Base-by-base conservation (phyloP, 2,113 vertebrate species). In the Semnopithecus entellus region DNA sequence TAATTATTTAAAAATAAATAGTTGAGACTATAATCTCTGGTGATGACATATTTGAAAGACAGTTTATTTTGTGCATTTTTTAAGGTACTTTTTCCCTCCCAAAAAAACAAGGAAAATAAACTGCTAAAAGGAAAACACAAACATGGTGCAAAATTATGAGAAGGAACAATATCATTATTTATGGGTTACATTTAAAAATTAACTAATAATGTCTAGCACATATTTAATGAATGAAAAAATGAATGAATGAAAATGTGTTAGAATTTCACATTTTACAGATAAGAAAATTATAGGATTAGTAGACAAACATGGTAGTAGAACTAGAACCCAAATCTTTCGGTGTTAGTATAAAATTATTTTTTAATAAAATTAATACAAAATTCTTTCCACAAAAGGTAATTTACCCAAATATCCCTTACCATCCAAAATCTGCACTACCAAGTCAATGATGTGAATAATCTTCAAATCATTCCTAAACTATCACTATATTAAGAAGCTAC, bases 101-200 rank as follows among this genome's bases (percentile, higher is more conserved):
- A 85, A 95, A 95, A 87, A 5, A 68, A 66, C 57, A 83, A 57
- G 25, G 43, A 17, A 94, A 95, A 95, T 23, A 93, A 68, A 68
- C n/a, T 70, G 17, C 9, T 40, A 75, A 78, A 10, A 57, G 17
- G 88, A 22, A 93, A 75, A 90, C 50, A 11, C 75, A 95, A 97
- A 25, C 87, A 22, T 75, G 78, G 10, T 40, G 48, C 0, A 16
- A 43, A 88, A 97, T 95, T 70, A 57, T 13, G 68, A 45, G 64
- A 17, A 95, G 57, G 22, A 48, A 5, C 43, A 94, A 48, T 8
- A n/a, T 8, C 61, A 79, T 66, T 96, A 73, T 68, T 43, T 96
- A 90, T 73, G 82, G 23, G 73, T 83, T 79, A 88, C 92, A 78
- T 52, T 52, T 87, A 82, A 76, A 73, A 22, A 43, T 48, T 81